Percentiles rank a stretch among this genome's conserved stretches.
Evolutionary conservation across 2,888 invertebrate species (phyloP).

Genomic region (Chromoteleia sp.): DNA sequence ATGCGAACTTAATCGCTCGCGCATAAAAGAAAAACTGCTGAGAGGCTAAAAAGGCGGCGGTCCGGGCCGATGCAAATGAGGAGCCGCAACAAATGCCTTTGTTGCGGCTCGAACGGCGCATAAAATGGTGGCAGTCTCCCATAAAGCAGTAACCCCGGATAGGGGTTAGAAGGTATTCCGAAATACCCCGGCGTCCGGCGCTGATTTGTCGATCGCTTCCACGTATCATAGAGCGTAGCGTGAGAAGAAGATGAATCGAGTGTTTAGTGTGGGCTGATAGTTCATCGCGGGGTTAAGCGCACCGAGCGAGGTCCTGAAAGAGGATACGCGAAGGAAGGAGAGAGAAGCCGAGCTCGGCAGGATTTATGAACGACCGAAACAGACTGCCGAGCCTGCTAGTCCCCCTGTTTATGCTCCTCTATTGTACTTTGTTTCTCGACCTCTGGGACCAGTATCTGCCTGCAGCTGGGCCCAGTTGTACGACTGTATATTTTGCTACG

Average conservation of each 20-base stretch:
- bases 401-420: slow-evolving; percentile 70
- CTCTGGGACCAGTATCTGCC: slow-evolving; percentile 76
- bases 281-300: slow-evolving; percentile 70
- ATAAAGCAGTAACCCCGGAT: not conserved
- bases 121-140: slow-evolving; percentile 21
- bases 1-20: slow-evolving; percentile 23
- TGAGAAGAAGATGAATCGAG: slow-evolving; percentile 67
- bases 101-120: slow-evolving; percentile 16
- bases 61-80: slow-evolving; percentile 20
- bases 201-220: slow-evolving; percentile 41
- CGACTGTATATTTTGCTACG: slow-evolving; percentile 60
- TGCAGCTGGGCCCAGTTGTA: slow-evolving; percentile 63
- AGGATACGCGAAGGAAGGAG: slow-evolving; percentile 43
- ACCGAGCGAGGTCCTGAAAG: slow-evolving; percentile 48
- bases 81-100: slow-evolving; percentile 26
- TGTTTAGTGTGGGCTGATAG: slow-evolving; percentile 64
- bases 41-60: slow-evolving; percentile 10
- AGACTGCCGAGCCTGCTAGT: slow-evolving; percentile 75
- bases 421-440: slow-evolving; percentile 77
- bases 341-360: slow-evolving; percentile 68
- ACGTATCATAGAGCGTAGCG: slow-evolving; percentile 62
- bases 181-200: not conserved
- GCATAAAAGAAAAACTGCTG: slow-evolving; percentile 35
- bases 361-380: slow-evolving; percentile 82
- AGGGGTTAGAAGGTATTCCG: slow-evolving; percentile 8